Percentiles rank a stretch among this genome's conserved stretches.
These are phyloP conservation scores for Melipona quadrifasciata DNA, from an alignment of 1,140 invertebrate genomes.

Conservation along the genomic window DNA sequence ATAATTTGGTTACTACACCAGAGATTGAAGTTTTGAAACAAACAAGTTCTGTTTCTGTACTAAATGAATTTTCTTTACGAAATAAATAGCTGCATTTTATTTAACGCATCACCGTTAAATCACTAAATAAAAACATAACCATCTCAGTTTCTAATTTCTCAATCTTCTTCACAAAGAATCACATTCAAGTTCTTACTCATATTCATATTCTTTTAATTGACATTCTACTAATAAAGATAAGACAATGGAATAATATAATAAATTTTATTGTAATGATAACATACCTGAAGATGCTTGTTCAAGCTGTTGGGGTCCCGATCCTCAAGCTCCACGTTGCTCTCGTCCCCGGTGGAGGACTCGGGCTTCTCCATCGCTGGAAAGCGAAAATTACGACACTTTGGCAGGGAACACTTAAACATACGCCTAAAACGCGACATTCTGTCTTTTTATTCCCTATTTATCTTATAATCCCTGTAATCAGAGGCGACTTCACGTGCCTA, in stretches of 20 bases:
- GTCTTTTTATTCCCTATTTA: no score
- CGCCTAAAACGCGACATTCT: constrained; percentile 66
- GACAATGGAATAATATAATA: not conserved
- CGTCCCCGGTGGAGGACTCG: constrained; percentile 77
- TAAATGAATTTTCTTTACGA: not conserved
- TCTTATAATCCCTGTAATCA: not conserved
- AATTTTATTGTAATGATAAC: not conserved
- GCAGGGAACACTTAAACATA: constrained; percentile 55
- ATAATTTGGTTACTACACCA: no score
- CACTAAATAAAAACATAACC: not conserved
- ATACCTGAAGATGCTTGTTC: constrained; percentile 87
- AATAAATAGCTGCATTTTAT: not conserved
- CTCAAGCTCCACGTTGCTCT: constrained; percentile 83
- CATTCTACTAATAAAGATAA: no score
- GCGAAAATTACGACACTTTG: constrained; percentile 66
- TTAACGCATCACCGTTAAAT: not conserved
- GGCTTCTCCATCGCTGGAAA: constrained; percentile 77
- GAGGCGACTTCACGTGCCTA: not conserved
- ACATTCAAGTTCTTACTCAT: no score
- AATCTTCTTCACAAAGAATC: not conserved
- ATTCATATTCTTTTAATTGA: no score
- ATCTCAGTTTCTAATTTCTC: not conserved
- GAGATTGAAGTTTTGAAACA: no score
- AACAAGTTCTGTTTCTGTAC: not conserved
- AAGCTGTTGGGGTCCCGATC: constrained; percentile 87